phyloP scores from a whole-genome alignment of 2,113 vertebrate species.

The Benitochromis conjunctus region DNA sequence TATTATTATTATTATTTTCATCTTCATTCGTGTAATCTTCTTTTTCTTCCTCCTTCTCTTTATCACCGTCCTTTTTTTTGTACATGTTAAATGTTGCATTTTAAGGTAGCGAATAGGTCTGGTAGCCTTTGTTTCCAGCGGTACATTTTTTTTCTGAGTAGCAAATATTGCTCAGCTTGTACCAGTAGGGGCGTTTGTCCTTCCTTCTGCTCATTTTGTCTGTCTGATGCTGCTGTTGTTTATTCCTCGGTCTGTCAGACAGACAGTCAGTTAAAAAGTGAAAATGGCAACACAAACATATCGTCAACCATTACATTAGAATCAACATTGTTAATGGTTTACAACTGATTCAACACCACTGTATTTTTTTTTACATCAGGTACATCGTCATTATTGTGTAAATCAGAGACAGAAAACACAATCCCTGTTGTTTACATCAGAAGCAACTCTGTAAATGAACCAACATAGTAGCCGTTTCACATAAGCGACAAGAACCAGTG shows the following conservation, averaged over 20 bases:
- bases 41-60: background rate
- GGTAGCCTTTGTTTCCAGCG: background rate
- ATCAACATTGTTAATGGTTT: slow-evolving; percentile 38
- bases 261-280: slow-evolving; percentile 6
- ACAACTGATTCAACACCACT: slow-evolving; percentile 40
- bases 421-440: slow-evolving; percentile 37
- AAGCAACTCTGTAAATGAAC: slow-evolving; percentile 31
- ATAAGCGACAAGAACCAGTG: slow-evolving; percentile 49
- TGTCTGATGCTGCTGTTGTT: slow-evolving; percentile 10
- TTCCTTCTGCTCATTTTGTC: background rate
- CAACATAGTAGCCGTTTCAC: slow-evolving; percentile 29
- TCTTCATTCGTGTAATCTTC: background rate
- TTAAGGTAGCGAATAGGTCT: slow-evolving; percentile 33
- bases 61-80: background rate
- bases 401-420: slow-evolving; percentile 28
- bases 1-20: slow-evolving; percentile 2
- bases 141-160: background rate
- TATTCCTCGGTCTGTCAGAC: slow-evolving; percentile 3
- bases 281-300: slow-evolving; percentile 4
- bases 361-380: slow-evolving; percentile 13
- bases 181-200: slow-evolving; percentile 3
- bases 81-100: slow-evolving; percentile 4
- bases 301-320: slow-evolving; percentile 20
- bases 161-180: background rate
- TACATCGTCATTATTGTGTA: slow-evolving; percentile 47